A percentile compares a stretch with the other conserved stretches of the same genome.
These are phyloP conservation scores for Lophotriccus pileatus DNA, from an alignment of 2,797 vertebrate species.

Conservation along the genomic window DNA sequence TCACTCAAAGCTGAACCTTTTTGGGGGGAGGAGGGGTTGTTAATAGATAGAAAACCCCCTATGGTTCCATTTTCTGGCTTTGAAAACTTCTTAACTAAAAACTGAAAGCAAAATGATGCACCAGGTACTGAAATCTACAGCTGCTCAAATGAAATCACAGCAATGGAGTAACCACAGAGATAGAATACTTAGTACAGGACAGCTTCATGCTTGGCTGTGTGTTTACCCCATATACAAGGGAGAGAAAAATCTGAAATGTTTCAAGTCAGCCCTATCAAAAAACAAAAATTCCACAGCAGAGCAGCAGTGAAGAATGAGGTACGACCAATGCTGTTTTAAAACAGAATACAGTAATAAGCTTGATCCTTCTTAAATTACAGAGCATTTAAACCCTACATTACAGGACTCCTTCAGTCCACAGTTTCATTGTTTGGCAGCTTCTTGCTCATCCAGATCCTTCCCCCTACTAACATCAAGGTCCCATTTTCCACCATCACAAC, in stretches of 20 bases:
- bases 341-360: background rate
- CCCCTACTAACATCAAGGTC: background rate
- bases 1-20: background rate
- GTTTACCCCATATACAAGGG: background rate
- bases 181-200: background rate
- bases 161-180: background rate
- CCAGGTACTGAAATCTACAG: background rate
- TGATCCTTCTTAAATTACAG: background rate
- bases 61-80: background rate
- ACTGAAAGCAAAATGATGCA: background rate
- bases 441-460: background rate
- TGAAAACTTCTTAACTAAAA: conserved; percentile 15
- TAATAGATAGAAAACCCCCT: background rate
- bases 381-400: background rate
- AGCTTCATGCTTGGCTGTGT: background rate
- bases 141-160: background rate
- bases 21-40: accelerated
- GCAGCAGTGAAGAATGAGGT: background rate
- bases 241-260: background rate
- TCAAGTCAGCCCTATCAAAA: background rate
- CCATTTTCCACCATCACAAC: background rate
- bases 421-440: background rate
- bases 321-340: background rate
- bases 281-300: background rate
- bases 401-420: background rate